These are phyloP conservation scores for Drosophila cognata DNA, from an alignment of 2,888 invertebrate species.

Conservation along the genomic window DNA sequence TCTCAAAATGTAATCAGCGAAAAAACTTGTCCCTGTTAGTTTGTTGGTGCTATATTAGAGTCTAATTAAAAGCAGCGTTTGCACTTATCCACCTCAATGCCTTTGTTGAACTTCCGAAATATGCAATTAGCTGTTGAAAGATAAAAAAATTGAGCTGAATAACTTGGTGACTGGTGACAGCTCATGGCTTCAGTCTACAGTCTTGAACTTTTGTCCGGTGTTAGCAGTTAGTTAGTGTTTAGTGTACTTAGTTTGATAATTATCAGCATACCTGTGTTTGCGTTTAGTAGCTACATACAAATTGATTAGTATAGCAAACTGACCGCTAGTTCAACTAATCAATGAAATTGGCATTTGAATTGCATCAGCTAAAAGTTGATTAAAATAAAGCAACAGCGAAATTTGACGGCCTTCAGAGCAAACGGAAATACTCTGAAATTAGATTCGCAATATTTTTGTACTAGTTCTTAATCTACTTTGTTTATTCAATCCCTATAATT, in stretches of 20 bases:
- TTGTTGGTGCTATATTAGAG: conserved; percentile 27
- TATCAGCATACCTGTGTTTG: conserved; percentile 35
- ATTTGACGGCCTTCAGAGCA: conserved; percentile 31
- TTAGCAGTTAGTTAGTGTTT: background rate
- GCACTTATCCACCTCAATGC: conserved; percentile 39
- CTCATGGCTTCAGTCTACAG: conserved; percentile 31
- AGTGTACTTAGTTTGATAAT: conserved; percentile 34
- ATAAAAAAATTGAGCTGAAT: conserved; percentile 38
- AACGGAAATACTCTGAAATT: conserved; percentile 14
- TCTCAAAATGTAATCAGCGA: conserved; percentile 26
- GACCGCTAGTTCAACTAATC: conserved; percentile 29
- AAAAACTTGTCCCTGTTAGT: background rate
- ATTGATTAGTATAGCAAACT: conserved; percentile 19
- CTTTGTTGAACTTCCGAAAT: conserved; percentile 66
- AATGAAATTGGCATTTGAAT: conserved; percentile 72
- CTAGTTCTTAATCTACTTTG: background rate
- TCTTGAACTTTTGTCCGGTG: conserved; percentile 55
- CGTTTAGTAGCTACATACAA: conserved; percentile 5
- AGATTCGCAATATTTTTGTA: background rate
- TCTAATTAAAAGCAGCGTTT: conserved; percentile 65
- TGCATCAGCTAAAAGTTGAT: conserved; percentile 65
- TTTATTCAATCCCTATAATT: background rate
- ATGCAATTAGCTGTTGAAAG: conserved; percentile 57
- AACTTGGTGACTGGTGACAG: conserved; percentile 48
- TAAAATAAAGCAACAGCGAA: conserved; percentile 40